Percentiles rank a stretch among this genome's conserved stretches.
phyloP scores from a whole-genome alignment of 2,113 vertebrate genomes.

The Hemibagrus wyckioides region DNA sequence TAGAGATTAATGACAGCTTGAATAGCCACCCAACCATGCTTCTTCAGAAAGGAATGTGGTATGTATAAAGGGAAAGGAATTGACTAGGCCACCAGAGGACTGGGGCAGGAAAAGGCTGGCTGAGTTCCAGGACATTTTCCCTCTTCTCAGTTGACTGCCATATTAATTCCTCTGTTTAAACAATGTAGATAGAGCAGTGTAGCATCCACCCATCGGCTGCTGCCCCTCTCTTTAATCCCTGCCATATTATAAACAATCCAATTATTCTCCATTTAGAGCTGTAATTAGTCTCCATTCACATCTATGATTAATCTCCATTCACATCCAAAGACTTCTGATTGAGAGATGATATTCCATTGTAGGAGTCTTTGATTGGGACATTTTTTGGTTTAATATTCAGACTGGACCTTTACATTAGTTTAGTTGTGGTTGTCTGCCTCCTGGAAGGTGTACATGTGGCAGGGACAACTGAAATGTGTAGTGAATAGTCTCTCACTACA shows the following conservation, averaged over 20 bases:
- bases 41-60: conserved; percentile 81
- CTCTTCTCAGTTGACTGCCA: conserved; percentile 63
- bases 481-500: background rate
- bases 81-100: conserved; percentile 53
- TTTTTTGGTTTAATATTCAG: background rate
- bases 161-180: conserved; percentile 57
- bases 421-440: background rate
- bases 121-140: conserved; percentile 57
- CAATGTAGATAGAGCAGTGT: conserved; percentile 25
- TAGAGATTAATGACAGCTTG: conserved; percentile 88
- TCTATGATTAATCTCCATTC: background rate
- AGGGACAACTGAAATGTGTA: background rate
- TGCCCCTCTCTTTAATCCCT: background rate
- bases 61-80: conserved; percentile 82
- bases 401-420: background rate
- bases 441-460: background rate
- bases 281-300: background rate
- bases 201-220: conserved; percentile 14
- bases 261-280: conserved; percentile 9
- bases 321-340: background rate
- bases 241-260: conserved; percentile 26
- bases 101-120: conserved; percentile 58
- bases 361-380: background rate
- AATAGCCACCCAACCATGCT: conserved; percentile 81
- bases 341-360: background rate